phyloP scores from a whole-genome alignment of 2,113 vertebrate genomes.

The Apistogramma diplotaenia region DNA sequence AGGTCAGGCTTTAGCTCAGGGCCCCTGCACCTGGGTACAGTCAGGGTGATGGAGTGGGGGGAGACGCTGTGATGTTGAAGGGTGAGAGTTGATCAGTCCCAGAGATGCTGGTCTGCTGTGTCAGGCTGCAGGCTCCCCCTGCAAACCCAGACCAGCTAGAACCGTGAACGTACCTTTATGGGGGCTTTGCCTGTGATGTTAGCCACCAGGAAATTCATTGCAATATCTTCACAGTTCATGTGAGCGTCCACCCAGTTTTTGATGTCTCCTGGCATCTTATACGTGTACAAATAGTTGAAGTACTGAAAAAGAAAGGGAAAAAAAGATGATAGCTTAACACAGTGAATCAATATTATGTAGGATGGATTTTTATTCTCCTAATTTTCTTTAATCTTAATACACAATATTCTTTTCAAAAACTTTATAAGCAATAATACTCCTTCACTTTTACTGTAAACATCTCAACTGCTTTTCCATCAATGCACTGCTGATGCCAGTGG shows the following conservation, averaged over 20 bases:
- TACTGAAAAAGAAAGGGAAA: conserved; percentile 78
- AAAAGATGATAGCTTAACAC: background rate
- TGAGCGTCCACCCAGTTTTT: conserved; percentile 99
- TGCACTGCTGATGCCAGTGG: background rate
- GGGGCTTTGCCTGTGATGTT: conserved; percentile 98
- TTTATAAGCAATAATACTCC: background rate
- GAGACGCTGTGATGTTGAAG: conserved; percentile 31
- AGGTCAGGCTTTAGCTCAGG: conserved; percentile 55
- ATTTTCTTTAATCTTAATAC: conserved; percentile 15
- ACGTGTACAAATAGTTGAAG: conserved; percentile 98
- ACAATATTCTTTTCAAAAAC: background rate
- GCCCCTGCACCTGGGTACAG: conserved; percentile 68
- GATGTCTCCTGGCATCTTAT: conserved; percentile 99
- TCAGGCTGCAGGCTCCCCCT: conserved; percentile 42
- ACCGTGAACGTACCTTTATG: conserved; percentile 86
- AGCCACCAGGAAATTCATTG: conserved; percentile 98
- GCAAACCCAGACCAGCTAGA: background rate
- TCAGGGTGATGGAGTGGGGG: conserved; percentile 31
- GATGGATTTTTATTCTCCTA: background rate
- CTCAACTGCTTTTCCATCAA: too few relatives aligned
- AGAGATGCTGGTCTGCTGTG: conserved; percentile 48
- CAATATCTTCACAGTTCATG: conserved; percentile 99
- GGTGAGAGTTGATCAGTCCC: conserved; percentile 74
- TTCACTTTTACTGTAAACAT: background rate
- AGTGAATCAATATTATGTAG: conserved; percentile 7